phyloP scores from a whole-genome alignment of 2,797 vertebrate genomes.

The Sebastes cheni region DNA sequence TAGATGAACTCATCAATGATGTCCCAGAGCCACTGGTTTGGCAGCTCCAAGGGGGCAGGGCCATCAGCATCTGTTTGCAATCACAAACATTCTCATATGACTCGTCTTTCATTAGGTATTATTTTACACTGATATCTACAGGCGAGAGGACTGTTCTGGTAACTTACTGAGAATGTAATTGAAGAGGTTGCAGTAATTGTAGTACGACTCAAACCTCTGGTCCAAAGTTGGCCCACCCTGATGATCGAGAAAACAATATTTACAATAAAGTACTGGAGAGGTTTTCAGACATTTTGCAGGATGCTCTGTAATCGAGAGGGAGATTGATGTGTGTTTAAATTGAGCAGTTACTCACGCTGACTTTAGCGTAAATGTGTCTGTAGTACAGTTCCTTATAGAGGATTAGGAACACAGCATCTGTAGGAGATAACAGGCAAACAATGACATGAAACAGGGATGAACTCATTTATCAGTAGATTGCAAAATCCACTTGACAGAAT shows the following conservation, averaged over 20 bases:
- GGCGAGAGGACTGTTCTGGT: background rate
- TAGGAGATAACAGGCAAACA: background rate
- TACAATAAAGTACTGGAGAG: background rate
- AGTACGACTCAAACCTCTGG: conserved; percentile 98
- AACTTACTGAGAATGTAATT: conserved; percentile 99
- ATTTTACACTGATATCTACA: background rate
- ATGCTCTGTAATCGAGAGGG: background rate
- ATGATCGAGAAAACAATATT: conserved; percentile 17
- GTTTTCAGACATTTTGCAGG: background rate
- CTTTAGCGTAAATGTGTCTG: conserved; percentile 98
- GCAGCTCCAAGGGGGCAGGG: conserved; percentile 95
- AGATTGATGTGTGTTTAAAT: accelerated
- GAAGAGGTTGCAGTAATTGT: conserved; percentile 99
- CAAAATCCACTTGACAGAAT: background rate
- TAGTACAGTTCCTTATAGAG: conserved; percentile 98
- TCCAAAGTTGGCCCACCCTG: conserved; percentile 97
- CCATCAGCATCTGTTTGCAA: conserved; percentile 92
- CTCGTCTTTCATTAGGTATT: background rate
- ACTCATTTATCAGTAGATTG: background rate
- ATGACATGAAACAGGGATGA: background rate
- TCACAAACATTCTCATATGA: conserved; percentile 1
- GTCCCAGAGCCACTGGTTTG: conserved; percentile 99
- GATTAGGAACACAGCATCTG: conserved; percentile 98
- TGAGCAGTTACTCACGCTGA: conserved; percentile 89
- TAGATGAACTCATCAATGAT: conserved; percentile 99